phyloP scores from a whole-genome alignment of 2,888 invertebrate genomes.

The Stenoptilia bipunctidactyla region DNA sequence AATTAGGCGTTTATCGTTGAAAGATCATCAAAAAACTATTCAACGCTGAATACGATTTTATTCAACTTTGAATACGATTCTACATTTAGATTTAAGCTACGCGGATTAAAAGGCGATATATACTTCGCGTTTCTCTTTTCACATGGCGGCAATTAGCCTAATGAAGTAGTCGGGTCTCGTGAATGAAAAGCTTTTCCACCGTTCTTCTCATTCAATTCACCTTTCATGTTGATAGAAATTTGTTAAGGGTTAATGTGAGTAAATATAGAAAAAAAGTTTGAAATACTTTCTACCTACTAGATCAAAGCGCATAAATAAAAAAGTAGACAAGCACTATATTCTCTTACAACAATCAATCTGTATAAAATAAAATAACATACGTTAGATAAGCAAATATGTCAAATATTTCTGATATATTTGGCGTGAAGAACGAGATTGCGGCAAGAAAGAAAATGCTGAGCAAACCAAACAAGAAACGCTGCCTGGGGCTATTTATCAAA shows the following conservation, averaged over 20 bases:
- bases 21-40: not conserved
- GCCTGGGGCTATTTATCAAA: slow-evolving; percentile 63
- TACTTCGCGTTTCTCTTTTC: slow-evolving; percentile 61
- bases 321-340: slow-evolving; percentile 25
- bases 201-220: slow-evolving; percentile 54
- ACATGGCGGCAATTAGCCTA: slow-evolving; percentile 62
- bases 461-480: slow-evolving; percentile 42
- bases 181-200: slow-evolving; percentile 53
- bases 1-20: too few relatives aligned
- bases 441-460: slow-evolving; percentile 36
- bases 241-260: slow-evolving; percentile 58
- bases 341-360: slow-evolving; percentile 49
- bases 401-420: slow-evolving; percentile 57
- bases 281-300: too few relatives aligned
- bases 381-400: slow-evolving; percentile 52
- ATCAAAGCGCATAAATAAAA: too few relatives aligned
- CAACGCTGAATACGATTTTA: slow-evolving; percentile 1
- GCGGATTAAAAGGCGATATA: slow-evolving; percentile 59
- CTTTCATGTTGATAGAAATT: slow-evolving; percentile 62
- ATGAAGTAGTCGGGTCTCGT: slow-evolving; percentile 52
- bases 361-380: slow-evolving; percentile 42
- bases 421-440: slow-evolving; percentile 45
- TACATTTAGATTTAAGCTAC: slow-evolving; percentile 21
- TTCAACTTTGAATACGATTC: slow-evolving; percentile 3
- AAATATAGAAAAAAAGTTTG: too few relatives aligned